Evolutionary conservation across 2,797 vertebrate genomes (phyloP).

Genomic region (Dendrocincla tyrannina): DNA sequence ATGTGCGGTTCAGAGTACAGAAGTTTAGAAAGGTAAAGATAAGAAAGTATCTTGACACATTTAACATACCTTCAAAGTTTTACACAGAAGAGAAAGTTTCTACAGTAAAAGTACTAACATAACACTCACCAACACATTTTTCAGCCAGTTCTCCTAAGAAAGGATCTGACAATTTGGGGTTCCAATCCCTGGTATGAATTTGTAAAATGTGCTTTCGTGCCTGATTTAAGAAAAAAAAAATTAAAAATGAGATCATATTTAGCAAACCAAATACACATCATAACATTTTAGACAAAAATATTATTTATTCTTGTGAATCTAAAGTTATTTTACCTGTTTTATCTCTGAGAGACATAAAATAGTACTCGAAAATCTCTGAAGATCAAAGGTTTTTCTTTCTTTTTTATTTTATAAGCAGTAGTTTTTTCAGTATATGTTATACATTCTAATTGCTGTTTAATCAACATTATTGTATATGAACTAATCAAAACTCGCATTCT

Average conservation of each 20-base stretch:
- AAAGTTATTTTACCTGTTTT: background rate
- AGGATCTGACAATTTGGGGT: constrained; percentile 90
- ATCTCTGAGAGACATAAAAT: background rate
- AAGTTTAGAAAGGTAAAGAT: background rate
- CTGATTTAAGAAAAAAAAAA: constrained; percentile 62
- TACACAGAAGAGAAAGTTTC: background rate
- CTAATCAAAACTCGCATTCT: background rate
- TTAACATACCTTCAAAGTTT: constrained; percentile 27
- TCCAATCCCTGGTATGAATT: constrained; percentile 98
- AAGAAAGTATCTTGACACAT: background rate
- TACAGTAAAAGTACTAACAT: constrained; percentile 24
- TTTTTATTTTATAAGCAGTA: background rate
- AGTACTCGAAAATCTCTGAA: background rate
- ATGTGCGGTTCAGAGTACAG: background rate
- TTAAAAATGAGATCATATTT: background rate
- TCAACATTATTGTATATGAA: background rate
- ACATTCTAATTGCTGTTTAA: background rate
- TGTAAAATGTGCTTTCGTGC: constrained; percentile 99
- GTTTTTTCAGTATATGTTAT: background rate
- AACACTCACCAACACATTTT: constrained; percentile 97
- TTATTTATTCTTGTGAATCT: background rate
- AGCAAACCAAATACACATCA: background rate
- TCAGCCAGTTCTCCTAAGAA: constrained; percentile 96
- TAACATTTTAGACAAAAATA: background rate
- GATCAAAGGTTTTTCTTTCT: background rate